Evolutionary conservation across 2,113 vertebrate species (phyloP).

Genomic region (Rhagologus leucostigma): DNA sequence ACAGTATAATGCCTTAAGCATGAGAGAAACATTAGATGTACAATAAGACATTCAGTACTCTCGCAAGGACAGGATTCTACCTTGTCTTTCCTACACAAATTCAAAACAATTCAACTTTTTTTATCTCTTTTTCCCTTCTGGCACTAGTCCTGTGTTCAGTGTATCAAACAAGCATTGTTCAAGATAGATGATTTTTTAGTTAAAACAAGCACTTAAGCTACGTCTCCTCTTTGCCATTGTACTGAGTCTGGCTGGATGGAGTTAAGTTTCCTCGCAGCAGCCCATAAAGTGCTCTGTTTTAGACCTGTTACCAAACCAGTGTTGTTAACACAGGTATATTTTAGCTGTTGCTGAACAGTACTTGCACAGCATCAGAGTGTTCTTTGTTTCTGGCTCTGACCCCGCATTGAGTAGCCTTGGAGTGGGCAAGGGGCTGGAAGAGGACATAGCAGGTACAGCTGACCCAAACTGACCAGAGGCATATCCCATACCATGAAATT

Average conservation of each 20-base stretch:
- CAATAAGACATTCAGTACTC: not conserved
- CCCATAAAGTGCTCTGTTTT: not conserved
- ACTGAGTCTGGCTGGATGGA: not conserved
- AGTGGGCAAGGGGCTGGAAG: not conserved
- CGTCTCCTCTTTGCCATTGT: not conserved
- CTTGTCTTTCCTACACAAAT: not conserved
- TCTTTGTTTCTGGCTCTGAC: not conserved
- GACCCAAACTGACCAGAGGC: not conserved
- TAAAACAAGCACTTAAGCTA: not conserved
- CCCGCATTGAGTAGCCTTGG: not conserved
- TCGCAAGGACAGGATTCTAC: not conserved
- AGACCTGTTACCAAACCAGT: not conserved
- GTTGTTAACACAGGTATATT: not conserved
- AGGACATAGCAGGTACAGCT: not conserved
- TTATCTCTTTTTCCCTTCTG: not conserved
- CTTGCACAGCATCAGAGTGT: not conserved
- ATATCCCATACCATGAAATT: not conserved
- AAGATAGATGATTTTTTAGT: not conserved
- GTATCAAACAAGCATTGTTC: not conserved
- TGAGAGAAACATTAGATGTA: not conserved
- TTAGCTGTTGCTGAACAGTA: not conserved
- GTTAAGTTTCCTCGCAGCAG: not conserved
- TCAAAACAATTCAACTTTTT: not conserved
- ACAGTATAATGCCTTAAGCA: not conserved
- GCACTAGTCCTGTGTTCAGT: not conserved